These are phyloP conservation scores for Panagrolaimus sp. DNA, from an alignment of 1,140 invertebrate genomes.

Conservation along the genomic window DNA sequence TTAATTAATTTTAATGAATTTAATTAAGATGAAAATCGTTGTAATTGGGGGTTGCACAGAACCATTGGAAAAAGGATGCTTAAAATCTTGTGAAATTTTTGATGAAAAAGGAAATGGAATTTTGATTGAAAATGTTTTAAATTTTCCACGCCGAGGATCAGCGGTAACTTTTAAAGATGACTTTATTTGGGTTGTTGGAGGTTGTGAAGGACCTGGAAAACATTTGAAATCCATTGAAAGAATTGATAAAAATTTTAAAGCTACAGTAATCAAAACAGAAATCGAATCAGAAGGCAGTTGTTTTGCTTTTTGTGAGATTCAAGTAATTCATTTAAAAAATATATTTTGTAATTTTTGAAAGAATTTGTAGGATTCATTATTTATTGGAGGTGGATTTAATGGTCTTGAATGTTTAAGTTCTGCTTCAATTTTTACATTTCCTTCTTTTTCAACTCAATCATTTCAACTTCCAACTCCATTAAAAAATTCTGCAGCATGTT, in stretches of 20 bases:
- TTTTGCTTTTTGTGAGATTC: slow-evolving; percentile 21
- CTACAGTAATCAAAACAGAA: not conserved
- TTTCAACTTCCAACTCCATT: slow-evolving; percentile 18
- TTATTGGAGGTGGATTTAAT: slow-evolving; percentile 28
- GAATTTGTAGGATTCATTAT: slow-evolving; percentile 1
- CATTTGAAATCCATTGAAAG: slow-evolving; percentile 22
- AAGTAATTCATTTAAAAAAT: slow-evolving; percentile 14
- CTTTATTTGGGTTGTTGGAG: slow-evolving; percentile 15
- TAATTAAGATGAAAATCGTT: not conserved
- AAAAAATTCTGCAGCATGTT: slow-evolving; percentile 28
- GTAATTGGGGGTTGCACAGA: slow-evolving; percentile 20
- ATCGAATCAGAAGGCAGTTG: slow-evolving; percentile 7
- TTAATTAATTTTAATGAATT: too few relatives aligned
- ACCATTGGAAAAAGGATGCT: slow-evolving; percentile 17
- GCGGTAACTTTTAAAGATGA: not conserved
- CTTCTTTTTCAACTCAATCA: not conserved
- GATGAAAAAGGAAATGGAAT: slow-evolving; percentile 10
- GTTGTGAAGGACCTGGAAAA: slow-evolving; percentile 6
- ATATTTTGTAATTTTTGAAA: slow-evolving; percentile 9
- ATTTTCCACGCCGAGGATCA: slow-evolving; percentile 14
- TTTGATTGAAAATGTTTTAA: slow-evolving; percentile 8
- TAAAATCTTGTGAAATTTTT: slow-evolving; percentile 13
- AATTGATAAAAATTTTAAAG: not conserved
- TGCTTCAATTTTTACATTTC: not conserved
- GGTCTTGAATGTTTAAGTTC: slow-evolving; percentile 23